Base-by-base conservation (phyloP, 1,140 invertebrate species). In the Brachionus plicatilis region DNA sequence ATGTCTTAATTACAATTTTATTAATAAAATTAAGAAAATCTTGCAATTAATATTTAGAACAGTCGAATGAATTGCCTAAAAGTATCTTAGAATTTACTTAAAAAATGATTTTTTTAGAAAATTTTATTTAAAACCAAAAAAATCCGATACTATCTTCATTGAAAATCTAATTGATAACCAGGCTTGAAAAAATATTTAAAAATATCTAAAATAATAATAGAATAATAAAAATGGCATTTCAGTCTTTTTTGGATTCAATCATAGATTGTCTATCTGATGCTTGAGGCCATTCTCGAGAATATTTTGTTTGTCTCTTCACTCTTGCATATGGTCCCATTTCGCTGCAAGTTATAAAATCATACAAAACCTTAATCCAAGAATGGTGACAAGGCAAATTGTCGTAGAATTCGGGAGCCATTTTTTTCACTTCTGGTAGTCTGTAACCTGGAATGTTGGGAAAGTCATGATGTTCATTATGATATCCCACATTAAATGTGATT, bases 401-500 rank as follows among this genome's bases (percentile, higher is more conserved):
- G 88, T 98, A 98, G 89, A 94, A 98, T 90, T 98, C 96, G 0
- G 93, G 88, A 0, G 96, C 96, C 85, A 97, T 96, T 86, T 92
- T 92, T 88, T 93, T 94, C 1, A 98, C 45, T 65, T 84, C 45
- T 45, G 83, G 83, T 29, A 84, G 60, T 65, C 60, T 75, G n/a
- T 66, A 68, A 7, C 83, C 66, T 1, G 83, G 68, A 20, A 84
- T 84, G 29, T 84, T 68, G 17, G 83, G 83, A 84, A 85, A 75
- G 53, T 80, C 92, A 95, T 92, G 87, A 85, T 91, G 91, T 84
- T 91, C 91, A 84, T 91, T 91, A 86, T 92, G 91, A 85, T 91
- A 91, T 7, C 97, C 97, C 47, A 99, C 97, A 90, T 99, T 99
- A 89, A 98, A 99, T 0, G 96, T 98, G 43, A 99, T 94, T 89